These are phyloP conservation scores for Gymnogyps californianus DNA, from an alignment of 2,113 vertebrate species.

Conservation along the genomic window DNA sequence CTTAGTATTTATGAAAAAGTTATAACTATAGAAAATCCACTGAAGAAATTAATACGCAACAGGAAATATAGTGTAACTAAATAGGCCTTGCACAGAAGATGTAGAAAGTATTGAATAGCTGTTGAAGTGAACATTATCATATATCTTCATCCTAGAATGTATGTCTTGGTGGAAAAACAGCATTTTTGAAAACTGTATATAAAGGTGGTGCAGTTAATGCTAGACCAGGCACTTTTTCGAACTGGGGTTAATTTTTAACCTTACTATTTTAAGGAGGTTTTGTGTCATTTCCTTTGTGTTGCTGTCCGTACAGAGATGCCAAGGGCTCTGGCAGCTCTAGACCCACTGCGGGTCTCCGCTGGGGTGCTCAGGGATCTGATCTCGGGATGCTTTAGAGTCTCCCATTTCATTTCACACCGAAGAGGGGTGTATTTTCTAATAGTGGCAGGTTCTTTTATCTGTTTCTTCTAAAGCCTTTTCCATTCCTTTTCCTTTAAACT, in stretches of 20 bases:
- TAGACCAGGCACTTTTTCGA: neutral
- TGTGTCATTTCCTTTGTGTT: neutral
- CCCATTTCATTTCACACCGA: rapidly evolving
- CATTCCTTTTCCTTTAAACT: neutral
- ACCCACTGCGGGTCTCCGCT: rapidly evolving
- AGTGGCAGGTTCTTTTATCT: neutral
- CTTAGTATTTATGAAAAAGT: neutral
- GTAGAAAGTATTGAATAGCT: neutral
- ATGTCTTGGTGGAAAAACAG: neutral
- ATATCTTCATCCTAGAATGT: neutral
- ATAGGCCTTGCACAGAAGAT: neutral
- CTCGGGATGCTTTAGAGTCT: neutral
- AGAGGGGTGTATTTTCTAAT: neutral
- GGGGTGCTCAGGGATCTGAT: neutral
- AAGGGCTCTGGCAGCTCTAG: neutral
- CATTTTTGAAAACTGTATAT: neutral
- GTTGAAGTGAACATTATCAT: neutral
- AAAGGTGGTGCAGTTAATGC: neutral
- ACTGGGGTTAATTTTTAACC: neutral
- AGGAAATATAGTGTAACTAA: neutral
- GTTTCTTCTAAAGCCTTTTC: neutral
- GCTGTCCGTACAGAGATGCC: neutral
- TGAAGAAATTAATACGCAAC: neutral
- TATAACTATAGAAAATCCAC: neutral
- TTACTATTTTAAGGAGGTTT: neutral